Conservation (phyloP, 2,113 vertebrate species). For the Morone saxatilis region DNA sequence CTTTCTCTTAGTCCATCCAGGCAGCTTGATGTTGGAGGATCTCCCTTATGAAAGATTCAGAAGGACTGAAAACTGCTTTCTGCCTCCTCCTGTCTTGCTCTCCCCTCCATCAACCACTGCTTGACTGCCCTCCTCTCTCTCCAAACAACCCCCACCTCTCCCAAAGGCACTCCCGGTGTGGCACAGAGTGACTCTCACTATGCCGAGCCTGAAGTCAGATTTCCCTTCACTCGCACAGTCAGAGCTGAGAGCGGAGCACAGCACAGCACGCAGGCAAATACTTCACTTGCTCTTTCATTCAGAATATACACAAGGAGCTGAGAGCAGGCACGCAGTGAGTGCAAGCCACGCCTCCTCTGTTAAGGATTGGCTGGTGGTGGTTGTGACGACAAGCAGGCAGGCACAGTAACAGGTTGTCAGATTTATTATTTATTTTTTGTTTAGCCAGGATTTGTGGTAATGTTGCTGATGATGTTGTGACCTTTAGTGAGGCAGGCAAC, state of each 20-base stretch:
- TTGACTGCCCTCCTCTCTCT: constrained; percentile 65
- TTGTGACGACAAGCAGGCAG: constrained; percentile 78
- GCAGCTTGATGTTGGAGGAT: constrained; percentile 70
- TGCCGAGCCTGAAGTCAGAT: constrained; percentile 57
- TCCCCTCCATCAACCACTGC: constrained; percentile 70
- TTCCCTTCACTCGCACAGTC: constrained; percentile 52
- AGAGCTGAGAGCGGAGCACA: constrained; percentile 56
- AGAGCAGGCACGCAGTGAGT: constrained; percentile 74
- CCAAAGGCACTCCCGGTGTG: constrained; percentile 73
- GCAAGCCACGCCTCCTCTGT: constrained; percentile 85
- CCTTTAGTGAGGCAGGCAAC: constrained; percentile 62
- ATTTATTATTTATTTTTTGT: constrained; percentile 73
- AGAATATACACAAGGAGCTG: constrained; percentile 80
- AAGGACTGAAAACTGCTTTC: constrained; percentile 79
- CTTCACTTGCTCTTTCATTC: constrained; percentile 81
- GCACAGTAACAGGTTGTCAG: constrained; percentile 78
- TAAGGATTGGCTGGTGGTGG: constrained; percentile 83
- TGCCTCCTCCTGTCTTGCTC: constrained; percentile 58
- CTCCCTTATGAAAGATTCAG: constrained; percentile 82
- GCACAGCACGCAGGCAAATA: constrained; percentile 69
- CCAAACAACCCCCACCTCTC: constrained; percentile 66
- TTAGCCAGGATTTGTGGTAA: constrained; percentile 71
- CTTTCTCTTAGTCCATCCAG: constrained; percentile 60
- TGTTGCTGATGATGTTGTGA: constrained; percentile 75
- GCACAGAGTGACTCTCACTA: constrained; percentile 60